Evolutionary conservation across 2,113 vertebrate genomes (phyloP).

Genomic region (Platysternon megacephalum): DNA sequence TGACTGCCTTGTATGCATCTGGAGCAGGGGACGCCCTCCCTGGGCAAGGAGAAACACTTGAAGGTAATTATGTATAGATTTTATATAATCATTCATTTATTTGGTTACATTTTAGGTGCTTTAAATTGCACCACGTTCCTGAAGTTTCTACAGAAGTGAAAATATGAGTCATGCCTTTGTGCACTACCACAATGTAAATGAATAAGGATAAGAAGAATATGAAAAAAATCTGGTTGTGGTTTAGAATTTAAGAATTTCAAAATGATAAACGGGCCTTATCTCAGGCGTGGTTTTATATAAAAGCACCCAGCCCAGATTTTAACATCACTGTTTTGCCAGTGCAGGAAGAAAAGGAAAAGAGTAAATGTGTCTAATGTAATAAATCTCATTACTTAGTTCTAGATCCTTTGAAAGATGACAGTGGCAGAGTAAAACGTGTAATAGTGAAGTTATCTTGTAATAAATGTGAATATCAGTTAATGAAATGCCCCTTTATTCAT

Average conservation of each 20-base stretch:
- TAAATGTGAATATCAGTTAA: neutral
- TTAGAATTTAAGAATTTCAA: neutral
- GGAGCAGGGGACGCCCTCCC: constrained; percentile 90
- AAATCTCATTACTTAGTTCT: neutral
- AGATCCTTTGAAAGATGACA: neutral
- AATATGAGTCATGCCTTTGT: neutral
- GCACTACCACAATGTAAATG: neutral
- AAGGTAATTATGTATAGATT: constrained; percentile 85
- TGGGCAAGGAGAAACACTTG: constrained; percentile 92
- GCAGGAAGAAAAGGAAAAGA: neutral
- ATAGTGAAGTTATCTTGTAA: neutral
- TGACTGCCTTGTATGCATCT: constrained; percentile 90
- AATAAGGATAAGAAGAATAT: neutral
- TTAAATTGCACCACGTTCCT: neutral
- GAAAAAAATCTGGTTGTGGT: neutral
- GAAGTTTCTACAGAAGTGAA: neutral
- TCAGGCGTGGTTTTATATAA: neutral
- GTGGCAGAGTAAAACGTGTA: neutral
- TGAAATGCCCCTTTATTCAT: neutral
- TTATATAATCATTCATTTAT: neutral
- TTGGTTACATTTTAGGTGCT: neutral
- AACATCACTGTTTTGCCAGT: neutral
- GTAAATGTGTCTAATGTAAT: neutral
- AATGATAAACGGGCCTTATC: neutral
- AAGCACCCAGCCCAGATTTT: neutral